Evolutionary conservation across 2,113 vertebrate genomes (phyloP), one percentile per base, ranked within the genome.

Genomic region (Chitala chitala): DNA sequence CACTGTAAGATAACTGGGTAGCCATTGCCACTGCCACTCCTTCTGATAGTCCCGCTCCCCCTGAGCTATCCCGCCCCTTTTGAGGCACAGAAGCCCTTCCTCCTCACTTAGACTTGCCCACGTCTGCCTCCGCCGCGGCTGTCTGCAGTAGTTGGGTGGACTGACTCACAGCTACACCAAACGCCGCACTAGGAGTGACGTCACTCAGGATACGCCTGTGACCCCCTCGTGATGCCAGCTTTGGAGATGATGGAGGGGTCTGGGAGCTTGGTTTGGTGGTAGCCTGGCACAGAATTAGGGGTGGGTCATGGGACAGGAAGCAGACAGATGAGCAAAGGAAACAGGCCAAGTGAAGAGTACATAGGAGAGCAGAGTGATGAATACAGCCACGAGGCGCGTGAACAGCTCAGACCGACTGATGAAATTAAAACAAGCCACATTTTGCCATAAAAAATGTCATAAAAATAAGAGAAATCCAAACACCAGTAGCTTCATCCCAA

Each of bases 41-140:
- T 15, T 20, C 26, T 26, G 20, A 33, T 7, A 54, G 20, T 53
- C 24, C n/a, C 44, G 44, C 12, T 12, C 12, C 5, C 15, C 33
- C n/a, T 0, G 4, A 63, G 31, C 31, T 61, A 5, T 63, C 29
- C 17, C 58, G 38, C 15, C 13, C 56, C 9, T 36, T n/a, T 33
- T 26, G n/a, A 6, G 5, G 5, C 44, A 6, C 51, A 54, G 8
- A 48, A 10, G 46, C 54, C 40, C 8, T 17, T 17, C 12, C 15
- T 61, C 81, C 91, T 70, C 84, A 92, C 95, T 95, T 94, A 79
- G 93, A 97, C 79, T 94, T 96, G 86, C 90, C 94, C 81, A 94
- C 89, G 66, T 89, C 87, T 78, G 92, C 87, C 44, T 96, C 93
- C 1, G 90, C 94, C 3, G 91, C 92, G 1, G 92, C 89, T 0